phyloP scores from a whole-genome alignment of 2,113 vertebrate genomes.

The Pseudonaja textilis region DNA sequence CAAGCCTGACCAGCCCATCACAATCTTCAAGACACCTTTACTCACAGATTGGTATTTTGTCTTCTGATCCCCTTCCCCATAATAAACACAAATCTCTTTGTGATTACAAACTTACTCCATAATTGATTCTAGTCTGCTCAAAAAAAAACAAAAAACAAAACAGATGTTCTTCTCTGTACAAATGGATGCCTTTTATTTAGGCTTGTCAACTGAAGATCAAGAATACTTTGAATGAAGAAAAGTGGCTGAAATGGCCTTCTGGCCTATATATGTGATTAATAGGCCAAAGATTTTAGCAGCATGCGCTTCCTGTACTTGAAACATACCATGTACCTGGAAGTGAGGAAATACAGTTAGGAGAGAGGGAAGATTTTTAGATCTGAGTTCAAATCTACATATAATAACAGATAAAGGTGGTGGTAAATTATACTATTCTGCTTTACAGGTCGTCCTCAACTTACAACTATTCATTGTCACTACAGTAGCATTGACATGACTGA shows the following conservation, averaged over 20 bases:
- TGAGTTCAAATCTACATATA: background rate
- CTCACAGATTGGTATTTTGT: background rate
- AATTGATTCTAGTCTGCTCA: background rate
- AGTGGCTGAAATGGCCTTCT: background rate
- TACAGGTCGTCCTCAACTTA: background rate
- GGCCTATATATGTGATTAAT: background rate
- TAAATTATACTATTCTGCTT: background rate
- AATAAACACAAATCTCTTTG: background rate
- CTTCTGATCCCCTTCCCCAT: background rate
- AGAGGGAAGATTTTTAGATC: background rate
- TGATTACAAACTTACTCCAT: background rate
- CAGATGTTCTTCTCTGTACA: background rate
- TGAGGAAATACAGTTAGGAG: background rate
- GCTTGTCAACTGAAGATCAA: background rate
- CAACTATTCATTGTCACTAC: background rate
- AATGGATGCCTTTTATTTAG: background rate
- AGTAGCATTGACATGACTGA: background rate
- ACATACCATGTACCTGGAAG: conserved; percentile 21
- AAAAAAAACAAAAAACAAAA: background rate
- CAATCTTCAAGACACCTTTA: background rate
- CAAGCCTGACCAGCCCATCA: background rate
- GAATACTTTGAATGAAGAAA: no score
- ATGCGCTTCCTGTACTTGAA: background rate
- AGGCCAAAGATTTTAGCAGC: background rate
- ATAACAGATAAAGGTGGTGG: background rate